Evolutionary conservation across 2,797 vertebrate species (phyloP).

Genomic region (Megalops cyprinoides): DNA sequence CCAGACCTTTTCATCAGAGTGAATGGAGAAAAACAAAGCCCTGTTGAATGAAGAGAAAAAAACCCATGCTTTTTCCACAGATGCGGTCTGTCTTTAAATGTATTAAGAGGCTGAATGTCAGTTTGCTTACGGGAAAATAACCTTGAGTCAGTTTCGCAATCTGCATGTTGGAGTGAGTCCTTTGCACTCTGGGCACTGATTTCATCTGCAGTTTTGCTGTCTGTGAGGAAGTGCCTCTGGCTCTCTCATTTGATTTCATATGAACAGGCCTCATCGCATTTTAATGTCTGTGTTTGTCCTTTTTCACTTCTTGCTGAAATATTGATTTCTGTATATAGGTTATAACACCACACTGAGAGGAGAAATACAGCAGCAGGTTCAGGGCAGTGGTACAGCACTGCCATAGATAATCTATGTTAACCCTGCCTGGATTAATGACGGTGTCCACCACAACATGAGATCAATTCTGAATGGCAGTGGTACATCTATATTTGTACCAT

Average conservation of each 20-base stretch:
- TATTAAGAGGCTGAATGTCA: background rate
- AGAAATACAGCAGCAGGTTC: background rate
- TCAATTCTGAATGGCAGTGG: background rate
- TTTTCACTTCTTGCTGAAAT: too few relatives aligned
- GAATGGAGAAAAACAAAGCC: background rate
- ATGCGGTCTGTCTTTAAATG: background rate
- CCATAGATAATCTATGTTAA: background rate
- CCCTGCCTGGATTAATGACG: background rate
- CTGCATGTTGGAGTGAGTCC: background rate
- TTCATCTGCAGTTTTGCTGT: background rate
- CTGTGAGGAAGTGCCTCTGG: background rate
- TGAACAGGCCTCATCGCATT: too few relatives aligned
- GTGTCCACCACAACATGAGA: background rate
- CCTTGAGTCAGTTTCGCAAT: background rate
- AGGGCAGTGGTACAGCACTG: background rate
- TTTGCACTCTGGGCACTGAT: background rate
- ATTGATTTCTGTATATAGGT: background rate
- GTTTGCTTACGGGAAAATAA: conserved; percentile 1
- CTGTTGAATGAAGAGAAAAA: too few relatives aligned
- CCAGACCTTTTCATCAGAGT: background rate
- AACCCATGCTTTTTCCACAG: too few relatives aligned
- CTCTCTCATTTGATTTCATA: too few relatives aligned
- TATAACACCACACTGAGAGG: too few relatives aligned
- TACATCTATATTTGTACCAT: too few relatives aligned
- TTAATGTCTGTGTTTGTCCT: too few relatives aligned